Evolutionary conservation across 2,113 vertebrate genomes (phyloP).

Genomic region (Leptobrachium leishanense): DNA sequence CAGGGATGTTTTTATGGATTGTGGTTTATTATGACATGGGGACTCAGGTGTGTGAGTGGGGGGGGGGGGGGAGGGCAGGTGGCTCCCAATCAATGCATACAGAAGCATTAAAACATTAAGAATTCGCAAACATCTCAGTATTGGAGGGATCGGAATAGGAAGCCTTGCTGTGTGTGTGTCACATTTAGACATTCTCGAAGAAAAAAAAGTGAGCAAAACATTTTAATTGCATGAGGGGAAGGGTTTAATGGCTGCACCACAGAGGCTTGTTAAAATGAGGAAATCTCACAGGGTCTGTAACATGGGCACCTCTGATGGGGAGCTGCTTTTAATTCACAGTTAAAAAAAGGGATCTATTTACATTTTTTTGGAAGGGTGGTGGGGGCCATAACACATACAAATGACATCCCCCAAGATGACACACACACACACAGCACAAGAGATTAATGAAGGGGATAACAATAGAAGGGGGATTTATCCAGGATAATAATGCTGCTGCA

Average conservation of each 20-base stretch:
- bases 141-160: too few species aligned
- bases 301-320: not conserved
- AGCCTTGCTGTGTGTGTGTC: not conserved
- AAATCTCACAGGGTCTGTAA: not conserved
- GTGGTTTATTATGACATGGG: too few species aligned
- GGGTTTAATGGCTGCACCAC: constrained; percentile 4
- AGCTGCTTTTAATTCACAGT: not conserved
- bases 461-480: too few species aligned
- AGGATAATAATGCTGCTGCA: not conserved
- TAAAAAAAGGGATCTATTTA: too few species aligned
- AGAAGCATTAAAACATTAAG: too few species aligned
- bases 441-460: too few species aligned
- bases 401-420: not conserved
- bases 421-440: too few species aligned
- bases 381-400: not conserved
- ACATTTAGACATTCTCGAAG: not conserved
- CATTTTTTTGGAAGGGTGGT: not conserved
- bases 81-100: too few species aligned
- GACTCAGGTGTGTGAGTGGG: too few species aligned
- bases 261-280: constrained; percentile 3
- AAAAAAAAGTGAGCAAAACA: not conserved
- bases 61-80: too few species aligned
- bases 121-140: too few species aligned
- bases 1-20: too few species aligned
- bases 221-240: not conserved